phyloP scores from a whole-genome alignment of 1,140 invertebrate species.

The Cardiocondyla obscurior region DNA sequence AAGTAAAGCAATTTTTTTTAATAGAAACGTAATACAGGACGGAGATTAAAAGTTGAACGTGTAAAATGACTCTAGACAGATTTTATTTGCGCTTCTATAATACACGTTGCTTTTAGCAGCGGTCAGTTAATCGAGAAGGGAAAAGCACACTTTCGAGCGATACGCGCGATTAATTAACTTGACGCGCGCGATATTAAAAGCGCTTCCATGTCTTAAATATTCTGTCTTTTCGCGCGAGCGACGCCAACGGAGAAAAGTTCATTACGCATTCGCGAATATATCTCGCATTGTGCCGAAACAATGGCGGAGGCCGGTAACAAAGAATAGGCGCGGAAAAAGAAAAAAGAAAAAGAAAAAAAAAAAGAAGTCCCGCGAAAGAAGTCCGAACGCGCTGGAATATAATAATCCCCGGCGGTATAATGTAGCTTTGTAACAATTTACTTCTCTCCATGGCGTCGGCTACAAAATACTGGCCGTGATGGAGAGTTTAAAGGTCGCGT shows the following conservation, averaged over 20 bases:
- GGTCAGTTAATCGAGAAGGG: not conserved
- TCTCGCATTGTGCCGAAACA: slow-evolving; percentile 48
- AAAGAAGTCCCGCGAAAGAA: slow-evolving; percentile 34
- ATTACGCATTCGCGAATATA: slow-evolving; percentile 44
- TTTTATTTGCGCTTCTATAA: not conserved
- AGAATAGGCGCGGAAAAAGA: not conserved
- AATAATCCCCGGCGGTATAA: slow-evolving; percentile 47
- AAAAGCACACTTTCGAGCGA: not conserved
- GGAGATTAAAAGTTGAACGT: not conserved
- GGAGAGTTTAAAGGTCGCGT: slow-evolving; percentile 14
- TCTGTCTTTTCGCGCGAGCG: not conserved
- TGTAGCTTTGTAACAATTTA: slow-evolving; percentile 39
- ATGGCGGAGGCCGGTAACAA: slow-evolving; percentile 24
- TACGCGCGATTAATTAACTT: slow-evolving; percentile 23
- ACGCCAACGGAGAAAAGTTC: slow-evolving; percentile 5
- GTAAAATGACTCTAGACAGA: not conserved
- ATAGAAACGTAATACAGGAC: not conserved
- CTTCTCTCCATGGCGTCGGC: not conserved
- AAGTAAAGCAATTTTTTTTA: not conserved
- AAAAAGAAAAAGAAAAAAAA: not conserved
- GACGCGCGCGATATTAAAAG: slow-evolving; percentile 40
- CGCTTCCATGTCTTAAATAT: slow-evolving; percentile 25
- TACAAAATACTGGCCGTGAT: slow-evolving; percentile 7
- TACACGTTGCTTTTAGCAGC: not conserved
- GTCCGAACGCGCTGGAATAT: slow-evolving; percentile 25